These are phyloP conservation scores for Taxidea taxus DNA, from an alignment of 2,113 vertebrate genomes.

Conservation along the genomic window DNA sequence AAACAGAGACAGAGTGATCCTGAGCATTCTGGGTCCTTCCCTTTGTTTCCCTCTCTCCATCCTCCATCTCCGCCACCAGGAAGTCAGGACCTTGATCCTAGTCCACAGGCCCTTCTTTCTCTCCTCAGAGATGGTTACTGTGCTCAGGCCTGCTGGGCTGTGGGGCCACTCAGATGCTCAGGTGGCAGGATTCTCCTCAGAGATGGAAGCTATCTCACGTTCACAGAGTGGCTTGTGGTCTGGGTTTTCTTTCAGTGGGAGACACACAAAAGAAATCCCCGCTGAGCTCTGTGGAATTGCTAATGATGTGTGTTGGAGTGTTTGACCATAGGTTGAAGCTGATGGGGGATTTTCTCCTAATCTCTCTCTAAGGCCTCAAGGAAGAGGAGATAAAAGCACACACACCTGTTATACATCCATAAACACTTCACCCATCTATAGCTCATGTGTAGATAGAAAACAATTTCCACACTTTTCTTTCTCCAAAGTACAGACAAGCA, in stretches of 20 bases:
- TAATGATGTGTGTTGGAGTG: background rate
- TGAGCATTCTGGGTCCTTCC: background rate
- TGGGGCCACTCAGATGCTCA: background rate
- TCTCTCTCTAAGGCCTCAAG: background rate
- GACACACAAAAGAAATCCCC: background rate
- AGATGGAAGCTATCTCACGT: background rate
- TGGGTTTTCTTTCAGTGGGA: background rate
- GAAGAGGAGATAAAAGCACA: conserved; percentile 21
- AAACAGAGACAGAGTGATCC: background rate
- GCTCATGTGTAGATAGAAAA: background rate
- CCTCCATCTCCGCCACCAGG: background rate
- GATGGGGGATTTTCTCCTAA: background rate
- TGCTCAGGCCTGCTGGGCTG: background rate
- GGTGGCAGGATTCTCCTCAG: background rate
- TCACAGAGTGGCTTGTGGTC: background rate
- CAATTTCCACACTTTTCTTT: background rate
- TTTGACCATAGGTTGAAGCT: background rate
- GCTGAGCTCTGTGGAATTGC: background rate
- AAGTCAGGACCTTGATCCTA: background rate
- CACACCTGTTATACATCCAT: background rate
- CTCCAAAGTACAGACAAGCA: background rate
- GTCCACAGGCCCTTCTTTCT: background rate
- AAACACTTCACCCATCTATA: background rate
- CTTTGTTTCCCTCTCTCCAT: background rate
- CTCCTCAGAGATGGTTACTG: background rate